Base-by-base conservation (phyloP, 1,140 invertebrate genomes). In the Gonatopus flavifemur region DNA sequence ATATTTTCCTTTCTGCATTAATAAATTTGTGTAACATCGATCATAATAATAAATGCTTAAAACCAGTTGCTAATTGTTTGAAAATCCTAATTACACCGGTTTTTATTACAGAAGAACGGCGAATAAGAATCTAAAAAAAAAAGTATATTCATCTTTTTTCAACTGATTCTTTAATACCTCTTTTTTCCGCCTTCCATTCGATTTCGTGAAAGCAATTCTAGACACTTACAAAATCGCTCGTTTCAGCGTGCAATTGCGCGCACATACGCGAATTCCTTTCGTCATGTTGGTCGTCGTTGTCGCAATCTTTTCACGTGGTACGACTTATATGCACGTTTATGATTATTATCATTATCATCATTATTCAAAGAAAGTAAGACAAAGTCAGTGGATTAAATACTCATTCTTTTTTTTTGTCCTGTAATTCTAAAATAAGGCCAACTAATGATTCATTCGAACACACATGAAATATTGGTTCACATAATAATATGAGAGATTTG, bases 191-290 rank as follows among this genome's bases (percentile, higher is more conserved):
- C 8, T 13, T 35, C 5, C 5, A 35, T 8, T 7, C 32, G 8
- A 5, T 35, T 39, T 20, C n/a, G n/a, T 21, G 15, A 20, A 28
- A 30, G 40, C 24, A 35, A 52, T 32, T 52, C 36, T 21, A n/a
- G 19, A 15, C 35, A 49, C 47, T 62, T 62, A 38, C 48, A 52
- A 50, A 57, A 56, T 49, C 45, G n/a, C 3, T 39, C 25, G 31
- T 43, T 46, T 32, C 37, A 15, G 35, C 37, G 1, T 19, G 30
- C 21, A 43, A 21, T 46, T 48, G 39, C 13, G 18, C 32, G 30
- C 22, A 28, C 24, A 42, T 31, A 43, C 48, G 51, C 55, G 49
- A 57, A 60, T 57, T 52, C 44, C 37, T 62, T 57, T 51, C 54
- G 28, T 59, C 37, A 49, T 48, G 36, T 43, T 33, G 28, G 18